phyloP scores from a whole-genome alignment of 2,113 vertebrate species.

The Sander lucioperca region DNA sequence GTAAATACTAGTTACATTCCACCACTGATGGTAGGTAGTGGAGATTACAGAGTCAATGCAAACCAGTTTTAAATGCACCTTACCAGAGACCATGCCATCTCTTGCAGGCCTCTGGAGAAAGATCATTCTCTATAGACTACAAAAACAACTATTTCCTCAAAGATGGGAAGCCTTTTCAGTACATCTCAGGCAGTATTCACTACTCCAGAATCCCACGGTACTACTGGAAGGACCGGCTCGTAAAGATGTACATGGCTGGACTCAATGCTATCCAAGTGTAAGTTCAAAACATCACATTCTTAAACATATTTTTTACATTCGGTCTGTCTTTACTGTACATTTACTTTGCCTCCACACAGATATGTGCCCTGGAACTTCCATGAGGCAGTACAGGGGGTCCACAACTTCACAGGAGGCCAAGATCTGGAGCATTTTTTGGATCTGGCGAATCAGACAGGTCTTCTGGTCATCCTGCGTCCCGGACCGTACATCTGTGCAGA shows the following conservation, averaged over 20 bases:
- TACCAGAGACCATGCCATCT: not conserved
- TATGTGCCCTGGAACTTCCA: slow-evolving; percentile 99
- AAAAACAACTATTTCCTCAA: slow-evolving; percentile 88
- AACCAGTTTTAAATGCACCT: not conserved
- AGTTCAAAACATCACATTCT: slow-evolving; percentile 59
- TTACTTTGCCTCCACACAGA: slow-evolving; percentile 73
- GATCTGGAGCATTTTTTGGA: slow-evolving; percentile 92
- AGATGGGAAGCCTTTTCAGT: slow-evolving; percentile 91
- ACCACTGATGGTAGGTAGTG: not conserved
- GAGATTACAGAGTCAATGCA: not conserved
- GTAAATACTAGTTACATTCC: not conserved
- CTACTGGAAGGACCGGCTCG: slow-evolving; percentile 94
- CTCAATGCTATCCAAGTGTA: slow-evolving; percentile 94
- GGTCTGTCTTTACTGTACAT: not conserved
- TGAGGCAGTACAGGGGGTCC: slow-evolving; percentile 86
- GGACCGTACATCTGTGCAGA: slow-evolving; percentile 99
- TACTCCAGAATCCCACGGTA: slow-evolving; percentile 90
- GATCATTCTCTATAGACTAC: slow-evolving; percentile 90
- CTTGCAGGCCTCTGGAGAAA: slow-evolving; percentile 71
- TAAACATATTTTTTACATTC: no score
- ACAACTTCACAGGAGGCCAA: slow-evolving; percentile 89
- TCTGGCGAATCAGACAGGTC: slow-evolving; percentile 88
- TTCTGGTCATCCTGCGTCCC: slow-evolving; percentile 94
- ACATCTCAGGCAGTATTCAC: slow-evolving; percentile 94
- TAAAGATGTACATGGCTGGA: slow-evolving; percentile 94